A percentile compares a stretch with the other conserved stretches of the same genome.
Conservation (phyloP, 2,797 vertebrate genomes). For the Neosilurus hyrtlii region DNA sequence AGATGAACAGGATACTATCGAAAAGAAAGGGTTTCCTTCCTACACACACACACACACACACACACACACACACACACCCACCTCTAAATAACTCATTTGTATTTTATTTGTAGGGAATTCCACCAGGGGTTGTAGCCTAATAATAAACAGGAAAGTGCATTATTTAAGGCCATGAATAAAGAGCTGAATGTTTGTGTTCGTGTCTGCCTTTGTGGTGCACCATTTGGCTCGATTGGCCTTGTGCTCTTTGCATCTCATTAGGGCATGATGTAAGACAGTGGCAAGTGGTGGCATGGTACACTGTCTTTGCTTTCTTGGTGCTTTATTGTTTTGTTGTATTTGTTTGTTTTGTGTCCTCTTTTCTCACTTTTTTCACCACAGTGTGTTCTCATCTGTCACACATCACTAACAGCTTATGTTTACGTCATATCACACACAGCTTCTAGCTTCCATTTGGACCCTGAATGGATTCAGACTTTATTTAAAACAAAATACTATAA, state of each 20-base stretch:
- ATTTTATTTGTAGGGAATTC: neutral
- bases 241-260: constrained; percentile 22
- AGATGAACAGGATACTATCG: neutral
- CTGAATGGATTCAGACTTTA: neutral
- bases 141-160: neutral
- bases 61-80: too few species aligned
- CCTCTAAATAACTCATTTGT: neutral
- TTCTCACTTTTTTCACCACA: neutral
- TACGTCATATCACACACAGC: neutral
- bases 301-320: neutral
- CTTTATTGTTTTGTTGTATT: neutral
- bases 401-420: constrained; percentile 1
- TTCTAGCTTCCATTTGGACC: neutral
- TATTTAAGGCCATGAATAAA: constrained; percentile 1
- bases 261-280: constrained; percentile 30
- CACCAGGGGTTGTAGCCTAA: neutral
- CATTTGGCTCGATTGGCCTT: neutral
- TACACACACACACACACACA: neutral
- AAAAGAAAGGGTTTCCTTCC: neutral
- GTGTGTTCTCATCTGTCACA: constrained; percentile 1
- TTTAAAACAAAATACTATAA: neutral
- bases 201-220: neutral
- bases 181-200: neutral
- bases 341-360: neutral
- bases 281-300: constrained; percentile 14